Evolutionary conservation across 2,888 invertebrate genomes (phyloP), one percentile per base, ranked within the genome.

Genomic region (Podotricha telesiphe): DNA sequence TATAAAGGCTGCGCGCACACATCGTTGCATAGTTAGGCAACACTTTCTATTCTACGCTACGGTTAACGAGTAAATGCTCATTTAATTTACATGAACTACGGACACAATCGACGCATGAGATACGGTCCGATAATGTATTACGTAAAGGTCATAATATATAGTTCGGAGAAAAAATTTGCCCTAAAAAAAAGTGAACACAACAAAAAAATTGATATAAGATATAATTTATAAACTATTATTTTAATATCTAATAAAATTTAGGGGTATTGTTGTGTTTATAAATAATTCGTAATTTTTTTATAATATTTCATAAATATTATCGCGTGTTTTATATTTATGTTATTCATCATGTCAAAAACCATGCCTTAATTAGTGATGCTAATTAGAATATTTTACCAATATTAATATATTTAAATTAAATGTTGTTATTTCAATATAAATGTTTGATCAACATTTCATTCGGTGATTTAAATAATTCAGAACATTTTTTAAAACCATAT

Each of bases 1-100:
- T 80, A 77, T 80, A 86, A 86, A 87, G 84, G 86, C 86, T 84
- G 85, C 80, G 78, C 63, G 64, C 81, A 82, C 79, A 82, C 80
- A 78, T 77, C 74, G 78, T 78, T 76, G 80, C 80, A 86, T 84
- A 84, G 86, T 86, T 82, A 80, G 78, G 78, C 80, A 82, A 84
- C 86, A 86, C 91, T 91, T 91, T 91, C 90, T 90, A 87, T 82
- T 85, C 79, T 77, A 74, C 73, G 73, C 71, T 70, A 73, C 71
- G 71, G 40, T 69, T 70, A 72, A 67, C 71, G 62, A 67, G 68
- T 69, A 63, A 70, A 47, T 61, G 67, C 63, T 70, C 68, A 74
- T 74, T 72, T 73, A 65, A 74, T 74, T 72, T 73, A 68, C 73
- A 74, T 75, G 71, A 69, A 61, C 70, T 73, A 74, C 73, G 65